phyloP scores from a whole-genome alignment of 2,797 vertebrate species.

The Bothrops alternatus region DNA sequence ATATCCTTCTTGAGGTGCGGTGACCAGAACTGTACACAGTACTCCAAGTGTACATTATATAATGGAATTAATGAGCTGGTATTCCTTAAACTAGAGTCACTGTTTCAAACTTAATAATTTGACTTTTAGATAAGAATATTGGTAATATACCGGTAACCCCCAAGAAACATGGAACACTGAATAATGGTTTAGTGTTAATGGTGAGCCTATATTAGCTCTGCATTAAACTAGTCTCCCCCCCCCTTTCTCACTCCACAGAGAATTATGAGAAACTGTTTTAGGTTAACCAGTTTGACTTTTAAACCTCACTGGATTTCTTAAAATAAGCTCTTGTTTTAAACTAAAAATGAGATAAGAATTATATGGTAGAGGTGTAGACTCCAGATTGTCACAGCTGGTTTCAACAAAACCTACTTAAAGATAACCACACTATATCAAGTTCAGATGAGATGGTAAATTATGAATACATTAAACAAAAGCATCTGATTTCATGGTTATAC shows the following conservation, averaged over 20 bases:
- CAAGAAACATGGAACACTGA: neutral
- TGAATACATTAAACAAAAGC: neutral
- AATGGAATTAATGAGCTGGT: conserved; percentile 32
- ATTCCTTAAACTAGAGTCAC: neutral
- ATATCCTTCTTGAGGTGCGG: too few relatives aligned
- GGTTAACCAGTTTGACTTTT: neutral
- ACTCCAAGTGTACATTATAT: too few relatives aligned
- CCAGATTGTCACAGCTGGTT: neutral
- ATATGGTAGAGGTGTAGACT: neutral
- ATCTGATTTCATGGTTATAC: neutral
- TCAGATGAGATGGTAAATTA: neutral
- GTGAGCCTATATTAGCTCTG: neutral
- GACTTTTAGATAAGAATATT: neutral
- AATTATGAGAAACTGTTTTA: neutral
- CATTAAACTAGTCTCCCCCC: neutral
- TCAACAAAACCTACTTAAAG: neutral
- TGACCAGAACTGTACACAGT: too few relatives aligned
- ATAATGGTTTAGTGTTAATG: neutral
- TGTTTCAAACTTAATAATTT: conserved; percentile 13
- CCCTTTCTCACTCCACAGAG: neutral
- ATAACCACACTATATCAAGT: neutral
- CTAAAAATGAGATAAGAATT: neutral
- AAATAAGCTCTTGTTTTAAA: neutral
- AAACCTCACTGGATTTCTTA: neutral
- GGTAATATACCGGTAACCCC: too few relatives aligned